phyloP scores from a whole-genome alignment of 2,888 invertebrate genomes.

The Tyria jacobaeae region DNA sequence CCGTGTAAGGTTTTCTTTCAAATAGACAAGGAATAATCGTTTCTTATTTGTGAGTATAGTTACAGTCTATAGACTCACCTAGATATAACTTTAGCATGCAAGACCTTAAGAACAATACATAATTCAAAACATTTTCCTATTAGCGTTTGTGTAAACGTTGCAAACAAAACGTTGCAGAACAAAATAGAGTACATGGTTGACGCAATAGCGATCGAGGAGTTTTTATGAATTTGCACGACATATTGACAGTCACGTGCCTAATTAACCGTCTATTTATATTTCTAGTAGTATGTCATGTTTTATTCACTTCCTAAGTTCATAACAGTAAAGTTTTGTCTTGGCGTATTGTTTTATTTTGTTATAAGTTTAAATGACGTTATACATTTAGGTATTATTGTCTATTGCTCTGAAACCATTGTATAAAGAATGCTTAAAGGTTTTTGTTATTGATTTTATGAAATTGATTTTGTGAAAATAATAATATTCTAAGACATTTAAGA shows the following conservation, averaged over 20 bases:
- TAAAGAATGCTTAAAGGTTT: not conserved
- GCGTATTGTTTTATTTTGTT: not conserved
- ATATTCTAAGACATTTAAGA: too few relatives aligned
- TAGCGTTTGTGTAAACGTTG: conserved; percentile 22
- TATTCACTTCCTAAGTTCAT: conserved; percentile 40
- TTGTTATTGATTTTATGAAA: too few relatives aligned
- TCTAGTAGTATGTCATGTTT: conserved; percentile 44
- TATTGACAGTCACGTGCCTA: conserved; percentile 39
- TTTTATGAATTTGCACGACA: conserved; percentile 34
- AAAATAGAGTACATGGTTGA: not conserved
- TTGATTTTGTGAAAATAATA: too few relatives aligned
- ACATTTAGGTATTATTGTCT: not conserved
- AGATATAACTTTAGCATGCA: not conserved
- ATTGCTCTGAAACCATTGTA: not conserved
- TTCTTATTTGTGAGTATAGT: too few relatives aligned
- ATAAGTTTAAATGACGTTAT: not conserved
- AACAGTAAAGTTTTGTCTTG: not conserved
- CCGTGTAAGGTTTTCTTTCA: too few relatives aligned
- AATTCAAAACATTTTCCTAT: conserved; percentile 18
- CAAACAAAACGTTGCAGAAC: too few relatives aligned
- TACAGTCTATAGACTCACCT: too few relatives aligned
- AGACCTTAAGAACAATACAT: not conserved
- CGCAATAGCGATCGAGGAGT: conserved; percentile 16
- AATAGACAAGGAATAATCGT: too few relatives aligned
- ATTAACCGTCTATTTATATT: conserved; percentile 14